phyloP scores from a whole-genome alignment of 2,888 invertebrate species.

The Diadegma fenestrale region DNA sequence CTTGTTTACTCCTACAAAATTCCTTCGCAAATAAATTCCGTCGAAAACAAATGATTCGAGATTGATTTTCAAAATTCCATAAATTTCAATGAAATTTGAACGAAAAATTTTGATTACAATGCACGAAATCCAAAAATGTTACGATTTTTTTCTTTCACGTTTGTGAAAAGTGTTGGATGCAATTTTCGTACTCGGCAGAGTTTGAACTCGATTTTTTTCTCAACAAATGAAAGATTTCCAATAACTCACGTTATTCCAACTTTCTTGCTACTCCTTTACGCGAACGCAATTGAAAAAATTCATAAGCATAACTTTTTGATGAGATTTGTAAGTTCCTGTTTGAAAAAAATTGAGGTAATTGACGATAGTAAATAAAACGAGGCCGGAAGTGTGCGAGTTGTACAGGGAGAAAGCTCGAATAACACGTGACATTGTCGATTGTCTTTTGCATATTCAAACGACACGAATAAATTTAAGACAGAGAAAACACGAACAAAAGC shows the following conservation, averaged over 20 bases:
- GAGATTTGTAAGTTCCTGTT: neutral
- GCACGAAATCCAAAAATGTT: too few relatives aligned
- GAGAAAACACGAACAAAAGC: constrained; percentile 1
- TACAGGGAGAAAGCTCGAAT: neutral
- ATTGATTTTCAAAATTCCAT: too few relatives aligned
- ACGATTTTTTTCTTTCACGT: too few relatives aligned
- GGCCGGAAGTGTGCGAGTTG: constrained; percentile 3
- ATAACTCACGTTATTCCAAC: neutral
- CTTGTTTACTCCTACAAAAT: neutral
- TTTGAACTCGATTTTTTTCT: neutral
- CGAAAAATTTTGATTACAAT: too few relatives aligned
- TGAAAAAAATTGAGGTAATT: neutral
- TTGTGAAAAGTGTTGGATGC: too few relatives aligned
- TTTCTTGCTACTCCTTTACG: neutral
- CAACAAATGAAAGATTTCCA: neutral
- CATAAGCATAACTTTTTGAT: neutral
- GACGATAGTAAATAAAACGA: neutral
- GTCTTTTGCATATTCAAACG: neutral
- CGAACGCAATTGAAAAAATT: neutral
- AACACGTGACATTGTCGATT: constrained; percentile 4
- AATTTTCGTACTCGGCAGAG: too few relatives aligned
- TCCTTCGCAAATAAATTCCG: neutral
- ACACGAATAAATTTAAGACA: neutral
- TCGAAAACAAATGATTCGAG: too few relatives aligned
- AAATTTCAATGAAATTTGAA: too few relatives aligned